phyloP scores from a whole-genome alignment of 2,888 invertebrate species.

The Pantelozetes paolii region DNA sequence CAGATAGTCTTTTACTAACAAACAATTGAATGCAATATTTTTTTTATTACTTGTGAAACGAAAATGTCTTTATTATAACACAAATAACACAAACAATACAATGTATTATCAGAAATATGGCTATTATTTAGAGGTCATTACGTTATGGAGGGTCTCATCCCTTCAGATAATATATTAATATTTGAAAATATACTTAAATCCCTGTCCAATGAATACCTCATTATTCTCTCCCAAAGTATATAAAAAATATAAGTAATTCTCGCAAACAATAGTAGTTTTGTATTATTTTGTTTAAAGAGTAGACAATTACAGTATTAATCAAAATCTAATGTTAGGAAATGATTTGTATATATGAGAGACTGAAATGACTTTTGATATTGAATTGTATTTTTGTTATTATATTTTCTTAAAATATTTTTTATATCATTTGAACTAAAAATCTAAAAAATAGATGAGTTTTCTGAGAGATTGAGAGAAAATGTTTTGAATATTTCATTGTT shows the following conservation, averaged over 20 bases:
- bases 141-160: slow-evolving; percentile 1
- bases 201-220: background rate
- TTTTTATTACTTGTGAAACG: slow-evolving; percentile 3
- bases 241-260: background rate
- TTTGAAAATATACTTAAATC: background rate
- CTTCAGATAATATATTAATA: background rate
- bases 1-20: background rate
- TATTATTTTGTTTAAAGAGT: background rate
- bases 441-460: no score
- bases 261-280: background rate
- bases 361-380: background rate
- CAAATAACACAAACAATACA: background rate
- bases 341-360: background rate
- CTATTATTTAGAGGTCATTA: background rate
- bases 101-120: background rate
- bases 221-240: background rate
- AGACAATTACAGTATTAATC: background rate
- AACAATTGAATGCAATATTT: background rate
- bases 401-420: no score
- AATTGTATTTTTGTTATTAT: background rate
- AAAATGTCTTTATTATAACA: background rate
- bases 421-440: no score
- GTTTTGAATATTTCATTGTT: background rate
- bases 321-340: background rate
- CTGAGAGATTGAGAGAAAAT: background rate